Base-by-base conservation (phyloP, 1,140 invertebrate genomes). In the Antheraea mylitta region DNA sequence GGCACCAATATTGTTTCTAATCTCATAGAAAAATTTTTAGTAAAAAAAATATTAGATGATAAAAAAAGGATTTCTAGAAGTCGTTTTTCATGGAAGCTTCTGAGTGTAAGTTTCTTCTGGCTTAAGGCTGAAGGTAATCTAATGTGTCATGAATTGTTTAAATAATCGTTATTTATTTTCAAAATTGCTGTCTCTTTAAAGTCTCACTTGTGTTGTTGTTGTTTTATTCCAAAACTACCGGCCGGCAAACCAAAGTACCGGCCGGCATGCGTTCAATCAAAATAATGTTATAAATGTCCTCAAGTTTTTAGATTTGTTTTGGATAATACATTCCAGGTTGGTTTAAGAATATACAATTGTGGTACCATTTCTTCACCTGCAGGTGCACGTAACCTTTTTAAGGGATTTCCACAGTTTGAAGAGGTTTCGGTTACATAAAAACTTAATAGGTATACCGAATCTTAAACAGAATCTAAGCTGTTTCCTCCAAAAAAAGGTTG, bases 141-240 rank as follows among this genome's bases (percentile, higher is more conserved):
- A 30, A 8, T 42, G 38, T 42, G 38, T 42, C 38, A 42, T 42
- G 3, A 42, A 42, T 42, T 42, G 38, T 7, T 42, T 42, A 42
- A 11, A 42, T 42, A 42, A 8, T 42, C 7, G 2, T 4, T 63
- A 13, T 61, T 61, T 0, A 42, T 16, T 36, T 63, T 30, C 30
- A 36, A 10, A 37, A 16, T 63, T 63, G 13, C 8, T 7, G 9
- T 63, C 37, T 63, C 30, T 13, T 7, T 16, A 63, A 10, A 11
- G 16, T 42, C 38, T 37, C 37, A n/a, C 61, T 16, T 6, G 16
- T 13, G 45, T 63, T 63, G 61, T 63, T 36, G 30, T 63, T 63
- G 13, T 22, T 63, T 16, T 13, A 63, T 70, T 18, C 30, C 36
- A 16, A 18, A 76, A 77, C 73, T 11, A 67, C 77, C 77, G 77